phyloP scores from a whole-genome alignment of 53 echinoderm and acorn worm genomes.

The Echinometra lucunter region DNA sequence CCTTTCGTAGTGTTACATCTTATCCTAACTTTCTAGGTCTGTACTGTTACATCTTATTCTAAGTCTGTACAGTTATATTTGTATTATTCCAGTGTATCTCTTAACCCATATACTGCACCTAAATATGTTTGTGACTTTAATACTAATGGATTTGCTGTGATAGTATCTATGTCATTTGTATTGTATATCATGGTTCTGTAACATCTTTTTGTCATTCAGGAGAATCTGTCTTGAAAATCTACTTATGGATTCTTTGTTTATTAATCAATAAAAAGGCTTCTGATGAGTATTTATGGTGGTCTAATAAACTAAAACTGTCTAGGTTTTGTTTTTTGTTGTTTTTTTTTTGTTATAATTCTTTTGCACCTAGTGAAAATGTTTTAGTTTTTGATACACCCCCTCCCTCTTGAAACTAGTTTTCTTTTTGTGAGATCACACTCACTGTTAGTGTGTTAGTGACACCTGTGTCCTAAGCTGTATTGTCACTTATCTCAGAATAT shows the following conservation, averaged over 20 bases:
- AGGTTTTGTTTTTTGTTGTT: too few species aligned
- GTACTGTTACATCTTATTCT: neutral
- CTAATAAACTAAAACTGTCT: neutral
- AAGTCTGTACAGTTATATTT: neutral
- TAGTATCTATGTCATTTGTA: neutral
- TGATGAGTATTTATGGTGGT: neutral
- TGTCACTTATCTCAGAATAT: too few species aligned
- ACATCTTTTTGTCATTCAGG: neutral
- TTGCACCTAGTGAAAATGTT: neutral
- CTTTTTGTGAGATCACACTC: too few species aligned
- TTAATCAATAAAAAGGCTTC: neutral
- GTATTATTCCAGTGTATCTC: neutral
- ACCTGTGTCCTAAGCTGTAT: too few species aligned
- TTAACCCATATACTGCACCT: slow-evolving; percentile 2
- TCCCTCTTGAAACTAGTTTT: neutral
- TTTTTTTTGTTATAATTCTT: neutral
- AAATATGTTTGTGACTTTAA: neutral
- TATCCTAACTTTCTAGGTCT: neutral
- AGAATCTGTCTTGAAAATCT: neutral
- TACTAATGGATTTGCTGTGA: neutral
- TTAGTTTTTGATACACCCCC: neutral
- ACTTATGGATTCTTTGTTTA: neutral
- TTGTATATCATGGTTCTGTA: neutral
- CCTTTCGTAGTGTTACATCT: neutral
- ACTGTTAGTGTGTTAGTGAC: too few species aligned